Evolutionary conservation across 2,888 invertebrate genomes (phyloP), one percentile per base, ranked within the genome.

Genomic region (Thymelicus sylvestris): DNA sequence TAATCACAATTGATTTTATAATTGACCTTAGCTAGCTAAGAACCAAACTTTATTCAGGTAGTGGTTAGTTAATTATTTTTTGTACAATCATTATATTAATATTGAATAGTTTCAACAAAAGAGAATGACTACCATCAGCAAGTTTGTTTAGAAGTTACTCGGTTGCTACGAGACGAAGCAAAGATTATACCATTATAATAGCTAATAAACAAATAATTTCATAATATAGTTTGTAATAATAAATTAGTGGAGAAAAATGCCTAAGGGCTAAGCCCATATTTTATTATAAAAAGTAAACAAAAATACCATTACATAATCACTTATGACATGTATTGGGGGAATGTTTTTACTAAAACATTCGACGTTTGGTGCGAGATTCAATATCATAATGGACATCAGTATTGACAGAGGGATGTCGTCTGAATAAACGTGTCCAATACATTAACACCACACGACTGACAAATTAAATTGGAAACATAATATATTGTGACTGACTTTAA

Each of bases 261-360:
- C 7, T 6, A 15, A 52, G 7, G 44, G 1, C 7, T 6, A 15
- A 52, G 7, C 19, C 15, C 15, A n/a, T 52, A 52, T 55, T 55
- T 19, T 55, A 12, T 55, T 24, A 12, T 10, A 55, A 3, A 13
- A 41, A 60, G 4, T 7, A 60, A 60, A 38, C 7, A 24, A 60
- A 38, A 41, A 13, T 39, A 38, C 41, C 60, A 41, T 41, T 60
- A 41, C 60, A 60, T 15, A 41, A 41, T 41, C 15, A 60, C 70
- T 68, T 47, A 60, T 66, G 44, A 10, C 66, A 72, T 57, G 13
- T 57, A 44, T 68, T 62, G 48, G 67, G 68, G 55, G 63, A 68
- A 47, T 50, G 59, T 57, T 70, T 48, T 87, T 86, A 85, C 85
- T 85, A 84, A 80, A 83, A 81, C 81, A 82, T 57, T 80, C 80